Percentiles rank a stretch among this genome's conserved stretches.
Evolutionary conservation across 2,888 invertebrate genomes (phyloP).

Genomic region (Globia sparganii): DNA sequence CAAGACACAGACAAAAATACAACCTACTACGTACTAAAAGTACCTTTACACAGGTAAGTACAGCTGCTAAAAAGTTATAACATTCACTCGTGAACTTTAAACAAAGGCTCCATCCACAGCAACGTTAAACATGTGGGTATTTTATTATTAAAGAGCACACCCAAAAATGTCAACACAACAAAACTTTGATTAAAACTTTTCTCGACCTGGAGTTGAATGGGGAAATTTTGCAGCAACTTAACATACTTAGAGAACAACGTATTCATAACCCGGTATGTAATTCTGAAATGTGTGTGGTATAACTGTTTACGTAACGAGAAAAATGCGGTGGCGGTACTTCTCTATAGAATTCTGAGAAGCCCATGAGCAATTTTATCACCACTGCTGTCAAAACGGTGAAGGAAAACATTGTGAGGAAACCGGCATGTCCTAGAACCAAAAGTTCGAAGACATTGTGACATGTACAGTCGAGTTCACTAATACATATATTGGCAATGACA

Average conservation of each 20-base stretch:
- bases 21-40: not conserved
- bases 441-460: not conserved
- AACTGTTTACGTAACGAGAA: constrained; percentile 51
- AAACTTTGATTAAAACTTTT: constrained; percentile 66
- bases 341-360: not conserved
- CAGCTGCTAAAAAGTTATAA: constrained; percentile 22
- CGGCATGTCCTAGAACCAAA: not conserved
- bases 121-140: constrained; percentile 51
- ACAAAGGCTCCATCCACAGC: constrained; percentile 24
- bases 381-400: not conserved
- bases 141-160: constrained; percentile 54
- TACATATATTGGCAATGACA: too few species aligned
- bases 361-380: not conserved
- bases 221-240: constrained; percentile 58
- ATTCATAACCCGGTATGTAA: constrained; percentile 56
- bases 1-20: not conserved
- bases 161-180: constrained; percentile 62
- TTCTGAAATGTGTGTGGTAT: constrained; percentile 32
- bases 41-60: too few species aligned
- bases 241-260: constrained; percentile 54
- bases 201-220: constrained; percentile 51
- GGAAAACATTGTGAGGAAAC: not conserved
- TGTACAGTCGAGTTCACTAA: too few species aligned
- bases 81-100: constrained; percentile 35
- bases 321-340: constrained; percentile 12